Evolutionary conservation across 2,113 vertebrate genomes (phyloP).

Genomic region (Corythaeola cristata): DNA sequence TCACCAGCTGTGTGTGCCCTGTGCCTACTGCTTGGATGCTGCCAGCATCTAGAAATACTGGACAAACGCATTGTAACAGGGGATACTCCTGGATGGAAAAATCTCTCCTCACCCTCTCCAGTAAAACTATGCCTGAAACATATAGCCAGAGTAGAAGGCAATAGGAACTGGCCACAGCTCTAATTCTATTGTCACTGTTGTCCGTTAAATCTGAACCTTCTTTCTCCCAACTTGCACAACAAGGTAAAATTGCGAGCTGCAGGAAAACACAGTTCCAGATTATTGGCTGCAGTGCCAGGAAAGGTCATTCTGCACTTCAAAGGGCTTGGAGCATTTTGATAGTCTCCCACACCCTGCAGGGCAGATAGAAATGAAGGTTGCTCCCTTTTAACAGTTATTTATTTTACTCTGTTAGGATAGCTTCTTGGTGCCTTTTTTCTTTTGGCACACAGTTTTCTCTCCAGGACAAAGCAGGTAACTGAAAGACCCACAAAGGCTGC

Average conservation of each 20-base stretch:
- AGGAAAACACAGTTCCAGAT: background rate
- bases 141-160: background rate
- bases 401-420: background rate
- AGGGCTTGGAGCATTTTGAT: background rate
- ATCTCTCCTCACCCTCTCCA: background rate
- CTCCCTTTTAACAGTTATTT: background rate
- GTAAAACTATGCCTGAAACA: background rate
- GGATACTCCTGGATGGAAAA: background rate
- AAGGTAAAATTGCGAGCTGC: background rate
- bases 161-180: background rate
- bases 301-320: background rate
- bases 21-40: background rate
- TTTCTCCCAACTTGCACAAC: background rate
- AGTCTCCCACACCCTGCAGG: background rate
- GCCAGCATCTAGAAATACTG: background rate
- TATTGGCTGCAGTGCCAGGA: background rate
- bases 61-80: background rate
- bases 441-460: background rate
- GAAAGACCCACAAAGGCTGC: background rate
- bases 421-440: background rate
- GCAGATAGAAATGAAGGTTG: background rate
- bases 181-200: background rate
- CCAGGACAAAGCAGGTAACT: background rate
- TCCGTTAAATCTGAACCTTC: background rate
- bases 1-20: accelerated